phyloP scores from a whole-genome alignment of 2,113 vertebrate species.

The Pterocles orientalis region DNA sequence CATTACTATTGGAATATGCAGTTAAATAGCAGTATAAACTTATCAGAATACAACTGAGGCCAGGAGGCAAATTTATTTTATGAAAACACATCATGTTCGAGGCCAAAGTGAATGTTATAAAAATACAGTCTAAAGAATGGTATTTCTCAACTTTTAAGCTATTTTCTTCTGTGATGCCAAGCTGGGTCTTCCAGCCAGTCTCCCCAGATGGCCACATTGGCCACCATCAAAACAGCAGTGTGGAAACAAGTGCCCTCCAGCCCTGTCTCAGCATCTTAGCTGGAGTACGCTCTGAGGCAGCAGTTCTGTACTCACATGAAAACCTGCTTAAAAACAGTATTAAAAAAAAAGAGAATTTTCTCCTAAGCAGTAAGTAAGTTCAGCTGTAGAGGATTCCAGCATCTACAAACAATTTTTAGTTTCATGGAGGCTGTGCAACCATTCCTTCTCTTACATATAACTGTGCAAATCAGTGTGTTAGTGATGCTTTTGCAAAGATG shows the following conservation, averaged over 20 bases:
- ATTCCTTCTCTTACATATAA: conserved; percentile 35
- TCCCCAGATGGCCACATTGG: neutral
- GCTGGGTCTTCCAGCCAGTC: neutral
- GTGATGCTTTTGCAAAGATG: conserved; percentile 79
- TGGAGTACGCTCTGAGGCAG: neutral
- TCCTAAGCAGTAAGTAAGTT: neutral
- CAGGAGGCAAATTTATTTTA: conserved; percentile 15
- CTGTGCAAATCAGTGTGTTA: conserved; percentile 54
- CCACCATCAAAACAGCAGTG: neutral
- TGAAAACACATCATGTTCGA: neutral
- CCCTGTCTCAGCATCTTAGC: neutral
- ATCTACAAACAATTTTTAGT: conserved; percentile 6
- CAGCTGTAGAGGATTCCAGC: neutral
- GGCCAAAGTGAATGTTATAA: neutral
- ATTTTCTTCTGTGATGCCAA: neutral
- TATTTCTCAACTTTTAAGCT: neutral
- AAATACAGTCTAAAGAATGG: neutral
- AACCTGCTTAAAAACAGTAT: conserved; percentile 9
- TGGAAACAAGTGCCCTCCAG: conserved; percentile 7
- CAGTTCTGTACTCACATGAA: neutral
- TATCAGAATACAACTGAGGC: neutral
- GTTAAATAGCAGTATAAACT: neutral
- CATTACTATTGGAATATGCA: neutral
- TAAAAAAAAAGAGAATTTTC: neutral
- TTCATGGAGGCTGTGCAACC: conserved; percentile 10